Base-by-base conservation (phyloP, 1,140 invertebrate genomes). In the Teleopsis dalmanni region DNA sequence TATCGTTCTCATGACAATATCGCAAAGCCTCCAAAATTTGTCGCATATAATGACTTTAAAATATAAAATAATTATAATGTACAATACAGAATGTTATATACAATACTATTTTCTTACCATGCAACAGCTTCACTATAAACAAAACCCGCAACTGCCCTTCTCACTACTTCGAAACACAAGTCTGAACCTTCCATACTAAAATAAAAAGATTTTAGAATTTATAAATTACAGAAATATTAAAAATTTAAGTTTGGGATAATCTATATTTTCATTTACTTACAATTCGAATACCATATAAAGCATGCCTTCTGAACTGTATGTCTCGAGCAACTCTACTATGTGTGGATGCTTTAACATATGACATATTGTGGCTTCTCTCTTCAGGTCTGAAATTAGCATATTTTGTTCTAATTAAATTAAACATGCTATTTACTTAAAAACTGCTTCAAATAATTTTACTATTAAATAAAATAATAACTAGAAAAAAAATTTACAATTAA, bases 271-370 rank as follows among this genome's bases (percentile, higher is more conserved):
- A 35, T 16, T 29, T 38, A 47, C 92, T 94, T 81, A 98, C 95
- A 92, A 95, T 83, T 98, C 95, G 77, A 98, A 98, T 51, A 98
- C 92, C 95, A 98, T 97, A 70, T 97, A 98, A 3, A 99, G 79
- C 87, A 97, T 95, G 60, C 95, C 95, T 75, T 97, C 94, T 8
- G 94, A 96, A 61, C 92, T 95, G 79, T 98, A 98, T 0, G 95
- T 98, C 74, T 99, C 95, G 47, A 97, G 74, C 23, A 99, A 79
- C 73, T 98, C 95, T 40, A 97, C 94, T 55, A 99, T 98, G 73
- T 98, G 95, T 4, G 92, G 92, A 78, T 99, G 95, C 72, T 98
- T 98, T 53, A 99, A 74, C 87, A 96, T 94, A 72, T 98, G 95
- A 75, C 95, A 98, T 80, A 98, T 96, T 73, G 92, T 96, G 22